phyloP scores from a whole-genome alignment of 1,140 invertebrate species.

The Liolophura sinensis region DNA sequence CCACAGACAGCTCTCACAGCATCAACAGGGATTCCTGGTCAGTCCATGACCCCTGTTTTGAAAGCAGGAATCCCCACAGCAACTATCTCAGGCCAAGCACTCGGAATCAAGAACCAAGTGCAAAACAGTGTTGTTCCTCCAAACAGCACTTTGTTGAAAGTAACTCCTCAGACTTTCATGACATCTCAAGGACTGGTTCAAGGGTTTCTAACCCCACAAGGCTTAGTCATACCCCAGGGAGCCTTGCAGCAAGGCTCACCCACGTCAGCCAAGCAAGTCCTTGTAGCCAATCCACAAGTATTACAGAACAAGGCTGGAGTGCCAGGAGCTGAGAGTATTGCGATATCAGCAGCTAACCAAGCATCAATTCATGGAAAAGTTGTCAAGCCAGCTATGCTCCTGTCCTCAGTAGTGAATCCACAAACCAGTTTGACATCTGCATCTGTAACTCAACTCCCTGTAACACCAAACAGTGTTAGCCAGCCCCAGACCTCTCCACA shows the following conservation, averaged over 20 bases:
- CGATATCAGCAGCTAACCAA: neutral
- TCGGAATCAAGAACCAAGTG: too few relatives aligned
- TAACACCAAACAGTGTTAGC: too few relatives aligned
- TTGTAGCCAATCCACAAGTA: neutral
- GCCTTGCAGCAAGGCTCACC: neutral
- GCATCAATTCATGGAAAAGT: too few relatives aligned
- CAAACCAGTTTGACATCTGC: too few relatives aligned
- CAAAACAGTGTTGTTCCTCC: too few relatives aligned
- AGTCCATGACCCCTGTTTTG: neutral
- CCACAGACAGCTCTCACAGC: neutral
- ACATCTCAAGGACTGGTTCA: conserved; percentile 19
- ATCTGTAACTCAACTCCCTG: too few relatives aligned
- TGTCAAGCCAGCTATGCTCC: too few relatives aligned
- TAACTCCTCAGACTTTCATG: neutral
- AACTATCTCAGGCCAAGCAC: too few relatives aligned
- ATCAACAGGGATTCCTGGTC: neutral
- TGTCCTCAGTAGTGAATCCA: too few relatives aligned
- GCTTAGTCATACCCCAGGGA: conserved; percentile 28
- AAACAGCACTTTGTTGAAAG: too few relatives aligned
- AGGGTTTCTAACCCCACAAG: conserved; percentile 28
- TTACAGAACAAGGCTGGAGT: neutral
- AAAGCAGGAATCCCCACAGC: too few relatives aligned
- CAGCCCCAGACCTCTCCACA: too few relatives aligned
- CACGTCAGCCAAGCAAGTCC: neutral
- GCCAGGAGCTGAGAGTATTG: neutral